Conservation (phyloP, 2,113 vertebrate species). For the Onychostoma macrolepis region DNA sequence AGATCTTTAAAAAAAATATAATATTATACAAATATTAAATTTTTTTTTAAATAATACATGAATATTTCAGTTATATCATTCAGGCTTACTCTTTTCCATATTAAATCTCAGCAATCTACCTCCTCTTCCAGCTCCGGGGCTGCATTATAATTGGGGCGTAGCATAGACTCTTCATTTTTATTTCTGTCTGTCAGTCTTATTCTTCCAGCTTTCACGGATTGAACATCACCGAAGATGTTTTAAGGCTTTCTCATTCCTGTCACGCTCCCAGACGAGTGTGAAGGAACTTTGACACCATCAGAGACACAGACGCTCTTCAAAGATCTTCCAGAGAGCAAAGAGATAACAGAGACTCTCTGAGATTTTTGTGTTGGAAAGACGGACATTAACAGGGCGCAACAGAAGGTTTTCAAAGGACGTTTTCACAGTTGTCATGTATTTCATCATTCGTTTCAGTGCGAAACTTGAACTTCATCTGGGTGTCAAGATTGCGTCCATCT, state of each 20-base stretch:
- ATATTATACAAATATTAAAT: no score
- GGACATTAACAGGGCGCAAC: background rate
- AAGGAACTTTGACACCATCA: slow-evolving; percentile 40
- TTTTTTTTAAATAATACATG: no score
- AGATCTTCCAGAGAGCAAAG: slow-evolving; percentile 15
- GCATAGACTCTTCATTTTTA: background rate
- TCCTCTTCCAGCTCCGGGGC: background rate
- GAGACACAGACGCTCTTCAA: slow-evolving; percentile 18
- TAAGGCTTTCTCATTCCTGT: slow-evolving; percentile 29
- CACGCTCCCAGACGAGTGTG: slow-evolving; percentile 25
- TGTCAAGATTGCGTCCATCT: background rate
- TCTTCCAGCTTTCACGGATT: background rate
- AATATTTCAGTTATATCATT: background rate
- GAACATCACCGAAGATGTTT: slow-evolving; percentile 26
- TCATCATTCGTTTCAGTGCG: background rate
- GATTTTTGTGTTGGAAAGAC: background rate
- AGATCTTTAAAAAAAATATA: no score
- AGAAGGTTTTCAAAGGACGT: background rate
- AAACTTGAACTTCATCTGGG: background rate
- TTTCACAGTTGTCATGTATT: background rate
- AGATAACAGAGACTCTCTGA: slow-evolving; percentile 35
- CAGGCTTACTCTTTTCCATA: background rate
- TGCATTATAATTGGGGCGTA: background rate
- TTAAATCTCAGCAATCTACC: background rate
- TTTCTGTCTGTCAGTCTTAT: background rate